Percentiles rank a stretch among this genome's conserved stretches.
These are phyloP conservation scores for Epinephelus awoara DNA, from an alignment of 2,797 vertebrate species.

Conservation along the genomic window DNA sequence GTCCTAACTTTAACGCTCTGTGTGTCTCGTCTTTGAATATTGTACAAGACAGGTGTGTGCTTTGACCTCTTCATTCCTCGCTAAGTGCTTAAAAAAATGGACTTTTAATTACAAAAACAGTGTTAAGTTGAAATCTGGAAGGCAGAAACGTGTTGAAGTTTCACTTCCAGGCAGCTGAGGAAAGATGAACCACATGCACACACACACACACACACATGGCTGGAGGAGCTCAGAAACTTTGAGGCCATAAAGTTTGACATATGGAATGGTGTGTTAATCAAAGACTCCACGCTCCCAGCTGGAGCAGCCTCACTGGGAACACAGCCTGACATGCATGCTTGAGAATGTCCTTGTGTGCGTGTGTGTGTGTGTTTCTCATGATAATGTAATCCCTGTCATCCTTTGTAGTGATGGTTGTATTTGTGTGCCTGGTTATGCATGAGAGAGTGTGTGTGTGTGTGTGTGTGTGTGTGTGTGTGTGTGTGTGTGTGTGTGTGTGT, in stretches of 20 bases:
- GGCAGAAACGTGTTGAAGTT: slow-evolving; percentile 40
- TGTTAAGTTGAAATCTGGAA: slow-evolving; percentile 25
- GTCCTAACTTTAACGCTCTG: too few relatives aligned
- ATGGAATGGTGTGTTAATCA: slow-evolving; percentile 80
- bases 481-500: neutral
- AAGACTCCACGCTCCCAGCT: slow-evolving; percentile 72
- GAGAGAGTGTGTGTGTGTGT: neutral
- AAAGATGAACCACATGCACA: slow-evolving; percentile 35
- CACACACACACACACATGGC: slow-evolving; percentile 34
- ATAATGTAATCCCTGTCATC: slow-evolving; percentile 54
- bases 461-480: too few relatives aligned
- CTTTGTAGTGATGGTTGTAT: slow-evolving; percentile 54
- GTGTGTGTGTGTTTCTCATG: slow-evolving; percentile 52
- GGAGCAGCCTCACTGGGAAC: slow-evolving; percentile 68
- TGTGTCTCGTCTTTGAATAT: too few relatives aligned
- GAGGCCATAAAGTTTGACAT: slow-evolving; percentile 74
- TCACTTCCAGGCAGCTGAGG: slow-evolving; percentile 54
- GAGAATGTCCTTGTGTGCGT: slow-evolving; percentile 47
- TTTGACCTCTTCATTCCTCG: slow-evolving; percentile 18
- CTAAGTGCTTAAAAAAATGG: neutral
- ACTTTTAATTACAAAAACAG: slow-evolving; percentile 19
- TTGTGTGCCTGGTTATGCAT: slow-evolving; percentile 28
- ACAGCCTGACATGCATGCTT: slow-evolving; percentile 64
- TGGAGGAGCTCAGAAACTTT: slow-evolving; percentile 61
- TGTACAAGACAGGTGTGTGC: neutral